Conservation (phyloP, 2,797 vertebrate genomes). For the Pygocentrus nattereri region DNA sequence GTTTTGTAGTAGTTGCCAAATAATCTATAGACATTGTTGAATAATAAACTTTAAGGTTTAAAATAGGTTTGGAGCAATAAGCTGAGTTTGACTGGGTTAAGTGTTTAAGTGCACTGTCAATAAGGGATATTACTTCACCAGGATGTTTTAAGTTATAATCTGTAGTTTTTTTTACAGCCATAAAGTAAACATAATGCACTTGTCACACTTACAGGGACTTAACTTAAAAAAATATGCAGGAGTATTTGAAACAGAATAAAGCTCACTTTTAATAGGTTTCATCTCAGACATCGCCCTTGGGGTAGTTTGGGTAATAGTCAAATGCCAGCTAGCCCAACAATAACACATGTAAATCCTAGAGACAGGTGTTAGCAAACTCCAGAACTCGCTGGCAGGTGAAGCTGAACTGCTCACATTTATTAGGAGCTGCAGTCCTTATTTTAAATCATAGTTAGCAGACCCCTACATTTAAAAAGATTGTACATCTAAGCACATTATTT, state of each 20-base stretch:
- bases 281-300: neutral
- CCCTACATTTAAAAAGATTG: too few relatives aligned
- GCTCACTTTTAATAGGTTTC: neutral
- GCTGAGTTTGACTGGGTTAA: neutral
- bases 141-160: too few relatives aligned
- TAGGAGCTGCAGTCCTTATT: neutral
- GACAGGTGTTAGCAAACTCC: constrained; percentile 8
- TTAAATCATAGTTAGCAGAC: neutral
- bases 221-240: too few relatives aligned
- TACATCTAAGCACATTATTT: too few relatives aligned
- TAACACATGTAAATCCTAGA: constrained; percentile 54
- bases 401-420: neutral
- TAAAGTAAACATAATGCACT: too few relatives aligned
- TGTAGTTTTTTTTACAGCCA: too few relatives aligned
- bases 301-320: constrained; percentile 58
- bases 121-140: too few relatives aligned
- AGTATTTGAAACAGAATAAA: neutral
- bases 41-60: too few relatives aligned
- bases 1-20: neutral
- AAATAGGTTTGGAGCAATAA: neutral
- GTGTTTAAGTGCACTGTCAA: too few relatives aligned
- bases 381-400: neutral
- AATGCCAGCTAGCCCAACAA: constrained; percentile 42
- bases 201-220: too few relatives aligned
- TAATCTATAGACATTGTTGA: too few relatives aligned